Base-by-base conservation (phyloP, 1,140 invertebrate genomes). In the Lycorma delicatula region DNA sequence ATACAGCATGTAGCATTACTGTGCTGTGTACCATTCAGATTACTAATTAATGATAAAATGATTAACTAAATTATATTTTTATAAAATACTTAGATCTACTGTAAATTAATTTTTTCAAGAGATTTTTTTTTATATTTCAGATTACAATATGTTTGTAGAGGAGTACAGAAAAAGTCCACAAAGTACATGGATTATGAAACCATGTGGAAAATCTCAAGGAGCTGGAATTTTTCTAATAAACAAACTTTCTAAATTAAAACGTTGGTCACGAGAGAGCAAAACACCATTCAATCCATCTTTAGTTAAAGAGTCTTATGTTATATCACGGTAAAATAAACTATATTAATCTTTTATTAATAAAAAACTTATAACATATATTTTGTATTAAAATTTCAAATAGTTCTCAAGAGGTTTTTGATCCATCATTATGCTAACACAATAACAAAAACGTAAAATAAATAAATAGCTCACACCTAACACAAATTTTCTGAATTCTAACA, bases 141-240 rank as follows among this genome's bases (percentile, higher is more conserved):
- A 97, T 72, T 96, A 96, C 67, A 95, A 95, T 68, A 86, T 95
- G 81, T 96, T 97, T 74, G 90, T 94, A 0, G 91, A 97, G 69
- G 93, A 97, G 69, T 97, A 96, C 70, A 72, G 86, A 44, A 93
- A 92, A 70, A 89, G 87, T 56, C 92, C 92, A 0, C 84, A 91
- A 62, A 91, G 88, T 57, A 95, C 92, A 0, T 97, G 93, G 93
- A 97, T 97, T 56, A 95, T 97, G 89, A 97, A 97, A 71, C 94
- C 94, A 0, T 93, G 91, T 69, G 93, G 91, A 20, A 88, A 91
- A 70, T 93, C 89, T 12, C 90, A 93, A 71, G 89, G 88, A 0
- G 81, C 86, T 4, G 89, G 90, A 5, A 93, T 93, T 61, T 91
- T 92, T 68, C 73, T 93, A 0, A 91, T 93, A 61, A 92, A 92